Percentiles rank a stretch among this genome's conserved stretches.
phyloP scores from a whole-genome alignment of 2,888 invertebrate species.

The Tethea ocularis region DNA sequence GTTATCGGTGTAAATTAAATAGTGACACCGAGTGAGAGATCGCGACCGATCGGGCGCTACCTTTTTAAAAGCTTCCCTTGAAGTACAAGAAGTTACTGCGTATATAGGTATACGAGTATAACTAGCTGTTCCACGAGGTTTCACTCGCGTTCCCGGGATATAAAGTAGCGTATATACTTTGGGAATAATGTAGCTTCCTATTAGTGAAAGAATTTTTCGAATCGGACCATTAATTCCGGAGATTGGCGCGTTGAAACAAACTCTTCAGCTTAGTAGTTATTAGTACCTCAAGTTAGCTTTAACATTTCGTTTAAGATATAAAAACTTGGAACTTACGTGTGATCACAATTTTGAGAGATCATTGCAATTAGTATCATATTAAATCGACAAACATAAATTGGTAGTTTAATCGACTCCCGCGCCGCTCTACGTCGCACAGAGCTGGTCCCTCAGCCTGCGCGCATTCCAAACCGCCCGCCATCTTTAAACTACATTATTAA shows the following conservation, averaged over 20 bases:
- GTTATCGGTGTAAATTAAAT: conserved; percentile 62
- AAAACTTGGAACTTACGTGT: neutral
- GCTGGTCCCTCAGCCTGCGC: conserved; percentile 52
- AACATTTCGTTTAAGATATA: too few relatives aligned
- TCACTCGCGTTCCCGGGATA: too few relatives aligned
- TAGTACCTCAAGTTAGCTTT: too few relatives aligned
- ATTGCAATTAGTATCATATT: neutral
- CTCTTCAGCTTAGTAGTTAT: too few relatives aligned
- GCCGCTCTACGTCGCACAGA: conserved; percentile 44
- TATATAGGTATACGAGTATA: too few relatives aligned
- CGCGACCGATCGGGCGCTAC: neutral
- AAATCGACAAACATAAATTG: conserved; percentile 12
- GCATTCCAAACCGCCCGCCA: conserved; percentile 77
- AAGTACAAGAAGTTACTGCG: neutral
- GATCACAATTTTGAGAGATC: neutral
- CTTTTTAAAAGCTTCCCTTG: neutral
- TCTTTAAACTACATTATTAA: conserved; percentile 82
- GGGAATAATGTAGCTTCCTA: too few relatives aligned
- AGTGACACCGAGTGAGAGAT: conserved; percentile 30
- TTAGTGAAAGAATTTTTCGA: too few relatives aligned
- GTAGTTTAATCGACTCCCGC: conserved; percentile 34
- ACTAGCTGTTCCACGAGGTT: too few relatives aligned
- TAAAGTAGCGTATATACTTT: too few relatives aligned
- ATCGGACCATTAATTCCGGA: too few relatives aligned
- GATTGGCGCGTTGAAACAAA: too few relatives aligned